Evolutionary conservation across 2,888 invertebrate species (phyloP).

Genomic region (Malthinus flaveolus): DNA sequence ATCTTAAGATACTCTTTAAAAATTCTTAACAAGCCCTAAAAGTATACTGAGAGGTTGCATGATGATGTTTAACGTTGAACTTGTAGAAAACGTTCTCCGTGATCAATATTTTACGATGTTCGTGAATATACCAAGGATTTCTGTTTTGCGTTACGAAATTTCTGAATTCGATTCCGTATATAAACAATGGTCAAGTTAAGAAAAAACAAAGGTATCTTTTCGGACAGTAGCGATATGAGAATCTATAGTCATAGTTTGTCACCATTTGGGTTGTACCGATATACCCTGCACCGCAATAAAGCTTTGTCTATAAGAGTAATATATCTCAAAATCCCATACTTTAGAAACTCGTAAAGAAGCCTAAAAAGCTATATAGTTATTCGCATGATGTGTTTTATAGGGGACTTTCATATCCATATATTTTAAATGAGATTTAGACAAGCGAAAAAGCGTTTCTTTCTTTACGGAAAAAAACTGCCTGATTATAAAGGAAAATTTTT

Average conservation of each 20-base stretch:
- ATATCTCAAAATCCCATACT: constrained; percentile 54
- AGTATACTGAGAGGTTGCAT: no score
- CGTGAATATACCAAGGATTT: no score
- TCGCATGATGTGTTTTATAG: constrained; percentile 48
- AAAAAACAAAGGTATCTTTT: constrained; percentile 14
- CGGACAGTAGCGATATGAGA: constrained; percentile 44
- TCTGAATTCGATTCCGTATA: not conserved
- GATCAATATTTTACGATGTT: no score
- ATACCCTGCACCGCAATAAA: constrained; percentile 46
- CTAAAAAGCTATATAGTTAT: constrained; percentile 50
- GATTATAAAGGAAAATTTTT: constrained; percentile 30
- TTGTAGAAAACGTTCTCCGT: no score
- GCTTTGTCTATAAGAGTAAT: constrained; percentile 54
- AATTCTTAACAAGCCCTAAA: no score
- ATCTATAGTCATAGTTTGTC: constrained; percentile 50
- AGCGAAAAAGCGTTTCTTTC: constrained; percentile 37
- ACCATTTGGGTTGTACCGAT: constrained; percentile 46
- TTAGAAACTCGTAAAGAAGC: constrained; percentile 53
- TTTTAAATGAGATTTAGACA: constrained; percentile 47
- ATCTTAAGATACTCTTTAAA: no score
- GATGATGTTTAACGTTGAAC: no score
- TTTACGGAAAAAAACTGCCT: constrained; percentile 30
- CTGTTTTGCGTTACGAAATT: no score
- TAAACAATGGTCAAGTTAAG: constrained; percentile 15
- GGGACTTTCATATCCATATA: constrained; percentile 45